Evolutionary conservation across 2,888 invertebrate genomes (phyloP).

Genomic region (Spialia ferax): DNA sequence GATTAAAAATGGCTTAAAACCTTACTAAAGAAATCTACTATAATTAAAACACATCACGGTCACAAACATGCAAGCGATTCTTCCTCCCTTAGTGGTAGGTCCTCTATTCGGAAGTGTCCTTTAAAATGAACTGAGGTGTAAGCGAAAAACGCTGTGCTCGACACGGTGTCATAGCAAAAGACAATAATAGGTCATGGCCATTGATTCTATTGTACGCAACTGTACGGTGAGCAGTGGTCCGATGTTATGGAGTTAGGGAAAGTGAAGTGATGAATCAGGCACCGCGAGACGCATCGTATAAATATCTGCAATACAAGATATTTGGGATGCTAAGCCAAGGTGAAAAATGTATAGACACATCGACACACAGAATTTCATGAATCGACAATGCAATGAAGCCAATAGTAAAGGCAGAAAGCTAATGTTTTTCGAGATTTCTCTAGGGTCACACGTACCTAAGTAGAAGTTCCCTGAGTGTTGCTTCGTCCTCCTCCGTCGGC

Average conservation of each 20-base stretch:
- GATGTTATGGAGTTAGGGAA: slow-evolving; percentile 61
- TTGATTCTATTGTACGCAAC: slow-evolving; percentile 65
- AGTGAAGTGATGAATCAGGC: slow-evolving; percentile 66
- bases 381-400: slow-evolving; percentile 70
- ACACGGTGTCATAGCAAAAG: slow-evolving; percentile 45
- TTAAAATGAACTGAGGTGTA: slow-evolving; percentile 45
- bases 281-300: slow-evolving; percentile 66
- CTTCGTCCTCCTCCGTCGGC: slow-evolving; percentile 96
- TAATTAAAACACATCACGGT: slow-evolving; percentile 60
- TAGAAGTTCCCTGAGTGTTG: slow-evolving; percentile 97
- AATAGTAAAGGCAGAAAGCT: slow-evolving; percentile 78
- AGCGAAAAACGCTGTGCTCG: slow-evolving; percentile 48
- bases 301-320: slow-evolving; percentile 82
- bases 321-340: slow-evolving; percentile 80
- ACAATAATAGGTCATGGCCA: slow-evolving; percentile 63
- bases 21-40: slow-evolving; percentile 40
- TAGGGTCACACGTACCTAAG: slow-evolving; percentile 91
- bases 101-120: slow-evolving; percentile 43
- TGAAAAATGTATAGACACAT: slow-evolving; percentile 68
- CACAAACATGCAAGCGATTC: slow-evolving; percentile 75
- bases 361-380: slow-evolving; percentile 66
- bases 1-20: slow-evolving; percentile 18
- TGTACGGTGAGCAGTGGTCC: slow-evolving; percentile 65
- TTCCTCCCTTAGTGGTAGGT: slow-evolving; percentile 43
- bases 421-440: slow-evolving; percentile 61